Conservation (phyloP, 2,888 invertebrate species). For the Aspidiotus destructor region DNA sequence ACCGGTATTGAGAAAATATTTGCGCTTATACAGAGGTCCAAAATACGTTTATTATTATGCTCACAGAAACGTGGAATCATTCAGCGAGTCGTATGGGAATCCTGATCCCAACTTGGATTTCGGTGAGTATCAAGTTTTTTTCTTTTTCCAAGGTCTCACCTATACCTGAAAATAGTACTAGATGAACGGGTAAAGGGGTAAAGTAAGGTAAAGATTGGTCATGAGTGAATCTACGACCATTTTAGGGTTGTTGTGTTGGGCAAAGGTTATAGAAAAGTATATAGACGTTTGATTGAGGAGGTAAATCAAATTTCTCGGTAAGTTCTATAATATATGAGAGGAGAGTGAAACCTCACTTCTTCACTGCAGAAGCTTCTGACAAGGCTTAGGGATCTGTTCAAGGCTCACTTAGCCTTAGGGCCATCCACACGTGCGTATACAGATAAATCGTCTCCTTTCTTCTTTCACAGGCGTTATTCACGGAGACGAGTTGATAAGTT, state of each 20-base stretch:
- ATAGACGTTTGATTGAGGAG: too few relatives aligned
- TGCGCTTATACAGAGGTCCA: slow-evolving; percentile 11
- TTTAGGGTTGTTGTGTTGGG: neutral
- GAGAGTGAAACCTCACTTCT: neutral
- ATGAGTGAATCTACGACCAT: neutral
- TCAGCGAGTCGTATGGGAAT: slow-evolving; percentile 6
- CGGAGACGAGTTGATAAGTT: slow-evolving; percentile 33
- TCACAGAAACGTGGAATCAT: slow-evolving; percentile 32
- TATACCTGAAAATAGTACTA: neutral
- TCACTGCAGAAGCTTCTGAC: too few relatives aligned
- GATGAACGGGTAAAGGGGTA: neutral
- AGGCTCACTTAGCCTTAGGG: too few relatives aligned
- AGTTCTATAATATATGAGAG: neutral
- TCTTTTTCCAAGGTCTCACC: neutral
- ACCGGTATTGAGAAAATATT: neutral
- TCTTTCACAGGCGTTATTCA: slow-evolving; percentile 27
- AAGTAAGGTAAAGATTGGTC: neutral
- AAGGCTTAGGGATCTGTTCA: too few relatives aligned
- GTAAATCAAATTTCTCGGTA: neutral
- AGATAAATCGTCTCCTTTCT: neutral
- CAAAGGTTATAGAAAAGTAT: neutral
- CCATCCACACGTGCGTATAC: too few relatives aligned
- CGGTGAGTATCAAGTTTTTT: neutral
- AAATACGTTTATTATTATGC: slow-evolving; percentile 28
- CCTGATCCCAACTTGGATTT: slow-evolving; percentile 7